Base-by-base conservation (phyloP, 2,797 vertebrate species). In the Chiroxiphia lanceolata region DNA sequence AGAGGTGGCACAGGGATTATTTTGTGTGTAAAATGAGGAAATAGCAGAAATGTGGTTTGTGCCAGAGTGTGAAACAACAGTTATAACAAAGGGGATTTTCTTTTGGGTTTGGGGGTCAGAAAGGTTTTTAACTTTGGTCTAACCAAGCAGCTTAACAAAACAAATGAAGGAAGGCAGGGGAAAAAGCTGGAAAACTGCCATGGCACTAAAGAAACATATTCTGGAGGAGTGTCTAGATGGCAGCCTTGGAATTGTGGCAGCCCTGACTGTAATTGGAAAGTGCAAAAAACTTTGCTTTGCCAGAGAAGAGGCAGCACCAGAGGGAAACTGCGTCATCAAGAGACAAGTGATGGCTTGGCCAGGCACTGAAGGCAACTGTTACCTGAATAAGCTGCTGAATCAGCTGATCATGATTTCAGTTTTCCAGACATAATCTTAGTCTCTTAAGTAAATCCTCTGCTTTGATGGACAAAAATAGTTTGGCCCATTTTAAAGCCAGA, bases 41-140 rank as follows among this genome's bases (percentile, higher is more conserved):
- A 61, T 11, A 45, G 8, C 21, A 92, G 42, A 68, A 26, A 3
- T 54, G 16, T 33, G 11, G 16, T 38, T 71, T 86, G 25, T 75
- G 27, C 16, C 60, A 83, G 29, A 63, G 19, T 3, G 3, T 70
- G 57, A 70, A 64, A 83, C 9, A 59, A 20, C 9, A 54, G 10
- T 50, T 64, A 10, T 4, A 53, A 60, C 13, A 90, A 75, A 25
- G 1, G 4, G 9, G 4, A 27, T 86, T 83, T 93, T 38, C 25
- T 40, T 88, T 57, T 9, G 12, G 8, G 12, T 42, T 76, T 0
- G 0, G 7, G 8, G 3, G 2, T 70, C 34, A 47, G 59, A 47
- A 59, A 2, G 8, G 36, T 56, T 83, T 38, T 87, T 53, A 5
- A 2, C 11, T 82, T 69, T 63, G 20, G 27, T 51, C 9, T 16